A percentile compares a stretch with the other conserved stretches of the same genome.
Conservation (phyloP, 2,888 invertebrate species). For the Invenusta paracnida region DNA sequence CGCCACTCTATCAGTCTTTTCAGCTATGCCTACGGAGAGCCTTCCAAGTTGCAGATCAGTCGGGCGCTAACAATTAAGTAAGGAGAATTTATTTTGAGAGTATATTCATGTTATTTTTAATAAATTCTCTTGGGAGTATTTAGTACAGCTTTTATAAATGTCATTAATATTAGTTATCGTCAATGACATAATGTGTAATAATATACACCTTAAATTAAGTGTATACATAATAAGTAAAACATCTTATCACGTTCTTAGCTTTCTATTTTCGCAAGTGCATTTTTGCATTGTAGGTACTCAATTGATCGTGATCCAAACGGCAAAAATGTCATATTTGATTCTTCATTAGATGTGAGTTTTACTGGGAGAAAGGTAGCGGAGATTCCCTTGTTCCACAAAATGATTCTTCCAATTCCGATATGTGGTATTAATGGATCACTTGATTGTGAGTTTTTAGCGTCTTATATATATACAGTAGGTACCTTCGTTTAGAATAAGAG, state of each 20-base stretch:
- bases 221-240: too few species aligned
- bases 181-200: too few species aligned
- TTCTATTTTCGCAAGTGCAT: too few species aligned
- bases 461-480: neutral
- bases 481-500: too few species aligned
- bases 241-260: too few species aligned
- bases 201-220: too few species aligned
- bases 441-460: conserved; percentile 8
- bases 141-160: too few species aligned
- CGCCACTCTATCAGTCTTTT: neutral
- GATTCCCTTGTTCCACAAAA: neutral
- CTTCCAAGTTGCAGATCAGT: neutral
- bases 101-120: too few species aligned
- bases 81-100: neutral
- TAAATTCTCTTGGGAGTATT: too few species aligned
- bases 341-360: neutral
- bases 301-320: neutral
- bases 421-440: conserved; percentile 3
- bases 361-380: neutral
- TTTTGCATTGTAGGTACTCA: too few species aligned
- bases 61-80: neutral
- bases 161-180: too few species aligned
- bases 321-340: neutral
- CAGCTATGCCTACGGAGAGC: conserved; percentile 20
- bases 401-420: neutral